Evolutionary conservation across 2,113 vertebrate genomes (phyloP), one percentile per base, ranked within the genome.

Genomic region (Smithornis capensis): DNA sequence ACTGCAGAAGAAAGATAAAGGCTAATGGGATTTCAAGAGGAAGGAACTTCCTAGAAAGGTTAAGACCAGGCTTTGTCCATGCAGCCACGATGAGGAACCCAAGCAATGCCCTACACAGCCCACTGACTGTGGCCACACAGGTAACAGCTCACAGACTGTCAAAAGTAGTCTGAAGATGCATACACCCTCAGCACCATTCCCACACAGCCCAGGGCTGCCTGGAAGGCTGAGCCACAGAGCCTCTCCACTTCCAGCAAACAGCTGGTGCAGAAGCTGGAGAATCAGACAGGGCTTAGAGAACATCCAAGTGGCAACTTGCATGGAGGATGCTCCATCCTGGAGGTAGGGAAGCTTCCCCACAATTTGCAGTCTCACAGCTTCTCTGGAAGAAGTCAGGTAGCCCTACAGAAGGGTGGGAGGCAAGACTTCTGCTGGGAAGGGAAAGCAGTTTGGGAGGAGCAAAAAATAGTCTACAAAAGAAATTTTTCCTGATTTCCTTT

Each of bases 101-200:
- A 37, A 59, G 50, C 3, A 3, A 70, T 47, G 27, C n/a, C 23
- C 38, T 27, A 31, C 63, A 44, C 6, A 45, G 65, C 45, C 35
- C 1, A 0, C 2, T 8, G 38, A 12, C 59, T 19, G 29, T 0
- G 1, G 37, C 35, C 40, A 33, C 21, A 25, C 49, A 37, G 42
- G 14, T 25, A 47, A 29, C 2, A 18, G 9, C 52, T 60, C 65
- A 37, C 14, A 62, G 52, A 24, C 56, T 37, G 29, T 5, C 49
- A 40, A 35, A 79, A 50, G 19, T 4, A 38, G 29, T 15, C 63
- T 59, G 45, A 81, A 44, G 52, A 40, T 4, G 7, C 14, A 49
- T 19, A 1, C 6, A 13, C 22, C 19, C 27, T 40, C 1, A 1
- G 38, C 3, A 12, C 35, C 3, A 1, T 21, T 57, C 56, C 37